Base-by-base conservation (phyloP, 2,113 vertebrate species). In the Microcebus ravelobensis region DNA sequence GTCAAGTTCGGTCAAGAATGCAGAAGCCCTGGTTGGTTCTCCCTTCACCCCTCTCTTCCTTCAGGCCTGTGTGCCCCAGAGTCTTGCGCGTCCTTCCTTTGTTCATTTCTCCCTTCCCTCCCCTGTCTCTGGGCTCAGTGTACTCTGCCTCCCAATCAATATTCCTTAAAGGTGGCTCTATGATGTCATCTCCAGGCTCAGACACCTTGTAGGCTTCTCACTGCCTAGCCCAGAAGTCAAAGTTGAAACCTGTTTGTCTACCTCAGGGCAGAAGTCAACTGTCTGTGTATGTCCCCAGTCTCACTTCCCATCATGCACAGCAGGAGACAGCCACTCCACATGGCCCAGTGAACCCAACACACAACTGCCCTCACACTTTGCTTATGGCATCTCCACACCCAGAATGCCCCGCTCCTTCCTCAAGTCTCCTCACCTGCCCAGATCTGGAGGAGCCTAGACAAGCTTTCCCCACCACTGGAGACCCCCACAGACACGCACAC, bases 401-500 rank as follows among this genome's bases (percentile, higher is more conserved):
- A 90, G 65, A 59, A 57, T 50, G 34, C 11, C 67, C 67, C 50
- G 15, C 6, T 4, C 25, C 73, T 31, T 21, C 9, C 71, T 73
- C 45, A 79, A 39, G 20, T 45, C 55, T 70, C 85, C 48, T 3
- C 31, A 29, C 20, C 25, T 31, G 42, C n/a, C 65, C 27, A 71
- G 84, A 61, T 1, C 3, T 12, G 1, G 34, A 50, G 34, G 8
- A 12, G 1, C 4, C 6, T 15, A 5, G 70, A 27, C 5, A 61
- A 63, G 39, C 12, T 13, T 0, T 0, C 11, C 21, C 42, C 39
- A 2, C 31, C 23, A 67, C 1, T 36, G 8, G 6, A 1, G 2
- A 7, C 34, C 76, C 13, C 1, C 0, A 2, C 4, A 0, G 2
- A 25, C 2, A 0, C 6, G 6, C 0, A 9, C 20, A 8, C 10